Base-by-base conservation (phyloP, 2,113 vertebrate species). In the Edolisoma coerulescens region DNA sequence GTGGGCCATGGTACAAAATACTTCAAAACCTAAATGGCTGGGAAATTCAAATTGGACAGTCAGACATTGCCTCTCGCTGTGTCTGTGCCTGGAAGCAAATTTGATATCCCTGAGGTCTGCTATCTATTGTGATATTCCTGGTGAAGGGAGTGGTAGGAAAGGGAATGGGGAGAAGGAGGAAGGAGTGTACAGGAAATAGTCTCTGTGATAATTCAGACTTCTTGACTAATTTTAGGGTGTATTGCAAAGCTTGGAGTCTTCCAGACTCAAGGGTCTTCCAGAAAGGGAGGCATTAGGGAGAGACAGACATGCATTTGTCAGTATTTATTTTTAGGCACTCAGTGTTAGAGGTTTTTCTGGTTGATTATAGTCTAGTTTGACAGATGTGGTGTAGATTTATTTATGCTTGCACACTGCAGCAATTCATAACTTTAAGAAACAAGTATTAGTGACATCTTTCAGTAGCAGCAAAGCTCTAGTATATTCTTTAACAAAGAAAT, bases 61-160 rank as follows among this genome's bases (percentile, higher is more conserved):
- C 67, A 90, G 83, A 79, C 81, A 74, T 4, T 74, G 85, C 60
- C 54, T 77, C 70, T 90, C 2, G 1, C 39, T 42, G 16, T 83
- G 64, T 91, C 78, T 93, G 63, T 92, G 93, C 89, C 83, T 61
- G 76, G 87, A 81, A 95, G 94, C 84, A 75, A 50, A 54, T 77
- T 28, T 86, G 79, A 27, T 86, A 53, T 80, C 75, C 65, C 57
- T 26, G 57, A 67, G 77, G 68, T 84, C 60, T 3, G 12, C 35
- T 85, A 27, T 74, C 78, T 95, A 2, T 91, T 91, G 88, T 86
- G 81, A 82, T 96, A 71, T 50, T 88, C 14, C 33, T 82, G 56
- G 45, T 13, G 32, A 70, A 54, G 42, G 54, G 47, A 65, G 42
- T 37, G 56, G 49, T 83, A 33, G 61, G 89, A 82, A 90, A 47